phyloP scores from a whole-genome alignment of 2,888 invertebrate genomes.

The Phytoseiulus persimilis region DNA sequence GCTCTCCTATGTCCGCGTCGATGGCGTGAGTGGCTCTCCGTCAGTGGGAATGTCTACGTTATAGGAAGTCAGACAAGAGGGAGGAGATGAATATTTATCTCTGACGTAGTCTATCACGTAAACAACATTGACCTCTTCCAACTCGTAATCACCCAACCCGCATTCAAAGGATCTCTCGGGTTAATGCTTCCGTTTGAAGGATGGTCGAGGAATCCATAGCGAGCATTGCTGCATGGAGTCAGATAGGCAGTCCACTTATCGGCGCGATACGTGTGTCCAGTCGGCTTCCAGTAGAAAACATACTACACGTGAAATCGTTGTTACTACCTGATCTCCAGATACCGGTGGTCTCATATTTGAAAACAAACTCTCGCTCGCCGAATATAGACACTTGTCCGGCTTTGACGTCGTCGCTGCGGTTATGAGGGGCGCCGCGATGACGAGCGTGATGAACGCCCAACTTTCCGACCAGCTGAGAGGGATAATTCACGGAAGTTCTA shows the following conservation, averaged over 20 bases:
- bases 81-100: neutral
- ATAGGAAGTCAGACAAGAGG: neutral
- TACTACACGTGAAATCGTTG: neutral
- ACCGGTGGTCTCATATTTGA: neutral
- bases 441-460: no score
- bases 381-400: no score
- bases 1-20: neutral
- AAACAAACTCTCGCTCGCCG: neutral
- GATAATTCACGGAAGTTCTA: no score
- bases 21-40: neutral
- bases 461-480: no score
- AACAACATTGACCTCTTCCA: slow-evolving; percentile 5
- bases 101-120: neutral
- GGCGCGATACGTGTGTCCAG: neutral
- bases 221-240: neutral
- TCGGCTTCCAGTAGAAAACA: no score
- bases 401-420: no score
- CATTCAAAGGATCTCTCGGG: neutral
- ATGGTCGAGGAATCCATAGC: neutral
- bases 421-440: no score
- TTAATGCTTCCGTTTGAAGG: neutral
- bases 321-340: neutral
- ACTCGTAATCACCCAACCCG: neutral
- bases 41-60: neutral
- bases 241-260: no score